phyloP scores from a whole-genome alignment of 2,797 vertebrate species.

The Bovichtus diacanthus region DNA sequence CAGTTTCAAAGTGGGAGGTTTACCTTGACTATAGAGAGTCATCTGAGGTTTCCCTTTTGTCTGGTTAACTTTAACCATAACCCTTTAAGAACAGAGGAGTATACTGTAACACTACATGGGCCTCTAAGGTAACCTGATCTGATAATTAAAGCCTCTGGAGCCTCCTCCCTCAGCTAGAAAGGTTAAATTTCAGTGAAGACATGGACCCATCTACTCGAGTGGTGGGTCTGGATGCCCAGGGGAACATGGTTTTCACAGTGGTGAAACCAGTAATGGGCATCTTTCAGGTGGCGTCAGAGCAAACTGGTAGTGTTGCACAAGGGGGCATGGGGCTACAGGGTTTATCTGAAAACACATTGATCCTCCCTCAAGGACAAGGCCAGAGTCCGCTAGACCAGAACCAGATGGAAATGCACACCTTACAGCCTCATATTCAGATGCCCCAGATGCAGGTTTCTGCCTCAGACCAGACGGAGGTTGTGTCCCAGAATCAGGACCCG shows the following conservation, averaged over 20 bases:
- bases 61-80: slow-evolving; percentile 21
- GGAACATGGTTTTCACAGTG: slow-evolving; percentile 81
- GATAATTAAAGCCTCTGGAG: slow-evolving; percentile 25
- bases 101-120: slow-evolving; percentile 24
- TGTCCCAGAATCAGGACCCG: slow-evolving; percentile 50
- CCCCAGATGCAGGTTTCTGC: slow-evolving; percentile 62
- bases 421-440: slow-evolving; percentile 62
- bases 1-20: background rate
- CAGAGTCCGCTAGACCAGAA: slow-evolving; percentile 66
- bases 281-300: slow-evolving; percentile 78
- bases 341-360: slow-evolving; percentile 71
- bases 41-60: background rate
- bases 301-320: slow-evolving; percentile 46
- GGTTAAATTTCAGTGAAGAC: slow-evolving; percentile 5
- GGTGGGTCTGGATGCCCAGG: slow-evolving; percentile 77
- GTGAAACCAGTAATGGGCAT: slow-evolving; percentile 82
- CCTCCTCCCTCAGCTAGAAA: slow-evolving; percentile 3
- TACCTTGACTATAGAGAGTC: background rate
- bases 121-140: slow-evolving; percentile 22
- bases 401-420: slow-evolving; percentile 65
- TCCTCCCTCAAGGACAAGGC: slow-evolving; percentile 66
- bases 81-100: slow-evolving; percentile 6
- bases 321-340: slow-evolving; percentile 61
- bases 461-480: slow-evolving; percentile 34
- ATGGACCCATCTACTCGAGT: slow-evolving; percentile 77